Conservation (phyloP, 2,888 invertebrate genomes). For the Nymphalis c-album region DNA sequence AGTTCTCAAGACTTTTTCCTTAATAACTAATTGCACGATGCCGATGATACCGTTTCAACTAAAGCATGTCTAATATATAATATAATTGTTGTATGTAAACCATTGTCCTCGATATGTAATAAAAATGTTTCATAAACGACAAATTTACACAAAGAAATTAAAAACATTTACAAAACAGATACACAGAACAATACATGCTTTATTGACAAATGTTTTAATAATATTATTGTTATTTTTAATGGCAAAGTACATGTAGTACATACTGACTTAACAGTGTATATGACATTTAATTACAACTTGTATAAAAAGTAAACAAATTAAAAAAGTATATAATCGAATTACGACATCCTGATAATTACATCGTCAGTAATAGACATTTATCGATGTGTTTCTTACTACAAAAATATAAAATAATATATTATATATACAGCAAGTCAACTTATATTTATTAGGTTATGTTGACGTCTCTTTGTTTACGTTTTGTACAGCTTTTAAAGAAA, state of each 20-base stretch:
- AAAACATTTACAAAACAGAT: constrained; percentile 35
- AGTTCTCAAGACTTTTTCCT: constrained; percentile 56
- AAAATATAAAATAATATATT: too few relatives aligned
- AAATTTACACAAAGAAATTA: constrained; percentile 31
- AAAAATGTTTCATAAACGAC: constrained; percentile 37
- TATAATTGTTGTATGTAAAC: constrained; percentile 37
- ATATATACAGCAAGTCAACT: too few relatives aligned
- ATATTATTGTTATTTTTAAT: constrained; percentile 46
- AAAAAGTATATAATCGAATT: not conserved
- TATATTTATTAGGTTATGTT: too few relatives aligned
- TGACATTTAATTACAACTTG: constrained; percentile 1
- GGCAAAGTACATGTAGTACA: constrained; percentile 33
- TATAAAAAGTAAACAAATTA: not conserved
- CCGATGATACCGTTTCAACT: constrained; percentile 59
- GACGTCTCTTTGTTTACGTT: too few relatives aligned
- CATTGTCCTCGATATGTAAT: constrained; percentile 41
- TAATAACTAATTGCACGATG: constrained; percentile 63
- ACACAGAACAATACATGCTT: constrained; percentile 41
- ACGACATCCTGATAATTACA: too few relatives aligned
- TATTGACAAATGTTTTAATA: constrained; percentile 53
- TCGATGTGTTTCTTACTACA: too few relatives aligned
- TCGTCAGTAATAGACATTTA: too few relatives aligned
- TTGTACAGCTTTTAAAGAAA: not conserved
- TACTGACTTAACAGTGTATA: constrained; percentile 32
- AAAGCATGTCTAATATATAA: constrained; percentile 57